Conservation (phyloP, 37 sponge, comb jelly and placozoan genomes). For the Tethya wilhelma region DNA sequence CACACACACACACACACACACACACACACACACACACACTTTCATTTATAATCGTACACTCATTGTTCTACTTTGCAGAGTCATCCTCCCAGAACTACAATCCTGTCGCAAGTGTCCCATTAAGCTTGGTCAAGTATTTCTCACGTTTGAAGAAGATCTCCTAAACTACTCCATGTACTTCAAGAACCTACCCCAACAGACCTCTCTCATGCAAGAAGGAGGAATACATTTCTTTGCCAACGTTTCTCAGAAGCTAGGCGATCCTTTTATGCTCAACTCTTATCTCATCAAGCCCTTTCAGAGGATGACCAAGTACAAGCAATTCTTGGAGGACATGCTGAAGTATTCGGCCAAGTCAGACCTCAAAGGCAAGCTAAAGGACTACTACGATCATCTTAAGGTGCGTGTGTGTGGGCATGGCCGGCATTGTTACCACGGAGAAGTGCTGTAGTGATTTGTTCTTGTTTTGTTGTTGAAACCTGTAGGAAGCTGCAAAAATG, state of each 20-base stretch:
- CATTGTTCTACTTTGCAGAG: no score
- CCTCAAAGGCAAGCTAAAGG: constrained; percentile 53
- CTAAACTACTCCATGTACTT: constrained; percentile 82
- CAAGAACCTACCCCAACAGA: constrained; percentile 80
- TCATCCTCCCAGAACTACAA: constrained; percentile 68
- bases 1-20: no score
- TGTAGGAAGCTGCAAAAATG: constrained; percentile 77
- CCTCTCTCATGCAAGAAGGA: constrained; percentile 58
- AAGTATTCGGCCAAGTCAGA: constrained; percentile 49
- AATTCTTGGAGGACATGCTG: constrained; percentile 74
- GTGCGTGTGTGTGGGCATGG: constrained; percentile 1
- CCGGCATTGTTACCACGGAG: neutral
- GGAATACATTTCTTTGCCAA: constrained; percentile 70
- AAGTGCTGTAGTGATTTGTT: neutral
- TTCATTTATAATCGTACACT: neutral
- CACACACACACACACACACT: neutral
- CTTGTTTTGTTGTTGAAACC: neutral
- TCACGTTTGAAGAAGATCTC: constrained; percentile 59
- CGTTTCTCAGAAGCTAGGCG: constrained; percentile 41
- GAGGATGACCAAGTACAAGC: constrained; percentile 74
- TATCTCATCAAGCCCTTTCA: constrained; percentile 83
- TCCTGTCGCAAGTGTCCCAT: constrained; percentile 65
- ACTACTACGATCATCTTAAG: constrained; percentile 62
- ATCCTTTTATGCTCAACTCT: constrained; percentile 44
- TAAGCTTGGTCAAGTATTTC: constrained; percentile 73